A percentile compares a stretch with the other conserved stretches of the same genome.
phyloP scores from a whole-genome alignment of 2,797 vertebrate species.

The Allobates femoralis region DNA sequence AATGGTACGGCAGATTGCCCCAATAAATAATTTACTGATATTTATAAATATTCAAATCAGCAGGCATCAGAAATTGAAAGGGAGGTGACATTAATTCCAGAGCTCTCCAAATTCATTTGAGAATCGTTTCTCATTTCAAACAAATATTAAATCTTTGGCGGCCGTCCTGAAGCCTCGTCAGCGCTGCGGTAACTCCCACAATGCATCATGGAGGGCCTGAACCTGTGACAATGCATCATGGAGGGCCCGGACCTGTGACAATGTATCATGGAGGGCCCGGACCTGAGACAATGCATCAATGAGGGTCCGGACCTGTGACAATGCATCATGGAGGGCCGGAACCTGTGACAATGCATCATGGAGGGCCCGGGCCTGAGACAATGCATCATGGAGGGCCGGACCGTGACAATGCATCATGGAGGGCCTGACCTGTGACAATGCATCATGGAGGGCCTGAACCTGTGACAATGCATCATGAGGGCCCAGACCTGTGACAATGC shows the following conservation, averaged over 20 bases:
- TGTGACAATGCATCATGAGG: no score
- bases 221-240: slow-evolving; percentile 50
- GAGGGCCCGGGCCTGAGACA: no score
- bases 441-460: no score
- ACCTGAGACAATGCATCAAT: slow-evolving; percentile 22
- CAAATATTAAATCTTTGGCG: slow-evolving; percentile 75
- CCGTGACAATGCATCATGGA: no score
- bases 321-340: no score
- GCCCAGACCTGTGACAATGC: no score
- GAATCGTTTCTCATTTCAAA: slow-evolving; percentile 77
- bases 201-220: slow-evolving; percentile 38
- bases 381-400: no score
- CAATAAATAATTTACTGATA: slow-evolving; percentile 99
- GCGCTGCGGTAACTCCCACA: slow-evolving; percentile 40
- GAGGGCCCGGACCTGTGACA: slow-evolving; percentile 23
- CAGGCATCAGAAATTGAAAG: slow-evolving; percentile 81
- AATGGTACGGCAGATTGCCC: slow-evolving; percentile 97
- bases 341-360: slow-evolving; percentile 12
- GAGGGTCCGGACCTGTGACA: slow-evolving; percentile 24
- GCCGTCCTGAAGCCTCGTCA: slow-evolving; percentile 64
- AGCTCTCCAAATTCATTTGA: slow-evolving; percentile 75
- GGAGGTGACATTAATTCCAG: slow-evolving; percentile 72
- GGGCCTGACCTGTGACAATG: no score
- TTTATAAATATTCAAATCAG: slow-evolving; percentile 99
- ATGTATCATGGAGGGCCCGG: slow-evolving; percentile 30